phyloP scores from a whole-genome alignment of 37 sponge, comb jelly and placozoan species.

The Chondrilla cf. caribensis region DNA sequence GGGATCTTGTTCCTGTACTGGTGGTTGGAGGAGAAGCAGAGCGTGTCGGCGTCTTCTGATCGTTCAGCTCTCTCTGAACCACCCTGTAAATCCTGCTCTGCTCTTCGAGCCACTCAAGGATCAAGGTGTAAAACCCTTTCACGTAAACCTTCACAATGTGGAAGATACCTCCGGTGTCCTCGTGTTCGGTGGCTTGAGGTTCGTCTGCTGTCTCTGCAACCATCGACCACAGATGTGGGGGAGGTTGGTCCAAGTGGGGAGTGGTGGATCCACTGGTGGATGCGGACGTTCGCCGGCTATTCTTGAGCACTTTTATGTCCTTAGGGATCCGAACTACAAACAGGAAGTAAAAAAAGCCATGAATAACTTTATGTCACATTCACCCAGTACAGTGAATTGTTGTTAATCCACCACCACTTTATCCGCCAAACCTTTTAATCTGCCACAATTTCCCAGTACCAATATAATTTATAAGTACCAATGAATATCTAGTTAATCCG shows the following conservation, averaged over 20 bases:
- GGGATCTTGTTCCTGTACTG: neutral
- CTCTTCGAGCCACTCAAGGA: constrained; percentile 50
- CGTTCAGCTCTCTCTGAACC: constrained; percentile 11
- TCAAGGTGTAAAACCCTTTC: neutral
- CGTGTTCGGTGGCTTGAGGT: neutral
- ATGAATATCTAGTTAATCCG: too few relatives aligned
- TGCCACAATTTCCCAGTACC: too few relatives aligned
- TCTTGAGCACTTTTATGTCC: constrained; percentile 6
- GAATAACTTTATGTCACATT: too few relatives aligned
- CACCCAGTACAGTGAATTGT: too few relatives aligned
- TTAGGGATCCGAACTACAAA: neutral
- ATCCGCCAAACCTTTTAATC: too few relatives aligned
- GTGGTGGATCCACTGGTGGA: neutral
- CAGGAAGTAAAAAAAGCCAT: neutral
- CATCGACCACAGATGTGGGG: neutral
- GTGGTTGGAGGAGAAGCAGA: neutral
- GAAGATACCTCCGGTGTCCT: neutral
- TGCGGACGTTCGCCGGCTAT: neutral
- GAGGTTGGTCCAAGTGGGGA: neutral
- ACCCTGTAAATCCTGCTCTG: constrained; percentile 39
- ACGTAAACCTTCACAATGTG: neutral
- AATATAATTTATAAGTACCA: too few relatives aligned
- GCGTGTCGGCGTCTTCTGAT: neutral
- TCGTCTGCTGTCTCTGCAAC: neutral
- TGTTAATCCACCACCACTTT: too few relatives aligned